Percentiles rank a stretch among this genome's conserved stretches.
Evolutionary conservation across 2,113 vertebrate species (phyloP).

Genomic region (Dermatemys mawii): DNA sequence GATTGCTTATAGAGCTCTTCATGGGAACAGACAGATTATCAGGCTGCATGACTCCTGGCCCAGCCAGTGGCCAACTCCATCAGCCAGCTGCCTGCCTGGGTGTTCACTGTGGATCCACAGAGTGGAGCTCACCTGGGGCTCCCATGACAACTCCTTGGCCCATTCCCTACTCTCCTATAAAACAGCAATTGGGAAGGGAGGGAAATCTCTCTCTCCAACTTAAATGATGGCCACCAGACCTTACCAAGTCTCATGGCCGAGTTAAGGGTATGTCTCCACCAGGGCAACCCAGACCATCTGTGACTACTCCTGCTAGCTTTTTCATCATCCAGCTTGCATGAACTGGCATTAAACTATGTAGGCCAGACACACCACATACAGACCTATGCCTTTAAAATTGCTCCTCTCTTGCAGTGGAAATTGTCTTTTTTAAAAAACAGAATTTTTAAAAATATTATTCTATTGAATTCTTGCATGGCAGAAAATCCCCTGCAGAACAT

Average conservation of each 20-base stretch:
- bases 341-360: not conserved
- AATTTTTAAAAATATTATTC: not conserved
- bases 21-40: not conserved
- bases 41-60: not conserved
- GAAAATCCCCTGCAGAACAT: not conserved
- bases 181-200: not conserved
- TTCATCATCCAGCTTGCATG: not conserved
- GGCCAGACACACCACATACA: not conserved
- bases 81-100: not conserved
- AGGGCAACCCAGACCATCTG: not conserved
- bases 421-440: not conserved
- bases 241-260: not conserved
- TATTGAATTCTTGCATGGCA: not conserved
- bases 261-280: not conserved
- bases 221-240: not conserved
- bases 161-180: not conserved
- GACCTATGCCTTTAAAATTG: not conserved
- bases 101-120: accelerated
- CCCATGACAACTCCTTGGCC: accelerated
- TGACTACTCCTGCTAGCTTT: not conserved
- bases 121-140: not conserved
- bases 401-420: not conserved
- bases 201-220: not conserved
- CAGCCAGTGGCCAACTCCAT: not conserved
- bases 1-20: not conserved